These are phyloP conservation scores for Telmatherina bonti DNA, from an alignment of 2,797 vertebrate species.

Conservation along the genomic window DNA sequence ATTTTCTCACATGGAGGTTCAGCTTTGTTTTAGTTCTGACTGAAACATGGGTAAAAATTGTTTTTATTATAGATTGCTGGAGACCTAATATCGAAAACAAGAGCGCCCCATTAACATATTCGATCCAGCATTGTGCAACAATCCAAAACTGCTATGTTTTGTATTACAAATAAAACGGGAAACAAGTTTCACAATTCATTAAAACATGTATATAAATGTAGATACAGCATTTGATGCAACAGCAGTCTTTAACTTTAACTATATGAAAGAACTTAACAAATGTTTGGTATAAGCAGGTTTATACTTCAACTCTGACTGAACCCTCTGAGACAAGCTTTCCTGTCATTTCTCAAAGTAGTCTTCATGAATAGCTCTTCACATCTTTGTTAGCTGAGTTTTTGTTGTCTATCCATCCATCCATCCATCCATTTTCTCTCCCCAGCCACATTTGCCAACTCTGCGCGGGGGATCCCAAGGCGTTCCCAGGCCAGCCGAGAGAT, in stretches of 20 bases:
- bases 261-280: not conserved
- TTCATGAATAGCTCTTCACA: too few relatives aligned
- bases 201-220: not conserved
- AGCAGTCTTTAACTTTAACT: not conserved
- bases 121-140: too few relatives aligned
- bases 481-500: too few relatives aligned
- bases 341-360: too few relatives aligned
- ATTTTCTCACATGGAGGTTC: conserved; percentile 14
- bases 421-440: too few relatives aligned
- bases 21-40: not conserved
- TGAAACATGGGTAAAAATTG: conserved; percentile 13
- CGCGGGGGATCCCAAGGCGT: too few relatives aligned
- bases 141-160: not conserved
- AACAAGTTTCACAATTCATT: not conserved
- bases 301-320: not conserved
- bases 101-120: not conserved
- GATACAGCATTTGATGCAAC: not conserved
- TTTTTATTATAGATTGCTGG: conserved; percentile 15
- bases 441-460: too few relatives aligned
- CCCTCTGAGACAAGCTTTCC: not conserved
- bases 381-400: too few relatives aligned
- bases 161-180: not conserved
- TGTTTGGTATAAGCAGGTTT: not conserved
- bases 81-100: conserved; percentile 7
- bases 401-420: too few relatives aligned